Base-by-base conservation (phyloP, 2,888 invertebrate genomes). In the Ophraella communa region DNA sequence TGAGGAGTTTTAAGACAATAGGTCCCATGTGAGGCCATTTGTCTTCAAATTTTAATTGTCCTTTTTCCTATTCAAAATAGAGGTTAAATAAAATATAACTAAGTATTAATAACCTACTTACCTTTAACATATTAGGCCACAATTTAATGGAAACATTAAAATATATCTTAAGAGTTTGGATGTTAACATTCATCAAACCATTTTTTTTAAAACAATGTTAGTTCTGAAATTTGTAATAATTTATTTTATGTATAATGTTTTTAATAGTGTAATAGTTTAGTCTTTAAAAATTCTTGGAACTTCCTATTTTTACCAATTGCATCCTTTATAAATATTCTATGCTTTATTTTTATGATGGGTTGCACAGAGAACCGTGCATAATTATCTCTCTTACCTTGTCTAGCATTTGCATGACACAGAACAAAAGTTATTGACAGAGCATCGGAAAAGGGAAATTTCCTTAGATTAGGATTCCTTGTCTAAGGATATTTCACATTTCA, bases 21-120 rank as follows among this genome's bases (percentile, higher is more conserved):
- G 95, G 94, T 71, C 95, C 89, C 92, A 98, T 97, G 74, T 88
- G 87, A 62, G 95, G 95, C 98, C 98, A 99, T 88, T 96, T 94
- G 79, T 96, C 95, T 83, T 98, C 96, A 82, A 97, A 98, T 75
- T 89, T 88, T 74, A 92, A 87, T 82, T 92, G 91, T 71, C 90
- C 91, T 83, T 91, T 92, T 83, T 91, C 91, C 90, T 90, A 69
- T 66, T 64, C 35, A 56, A 42, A 44, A 23, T 3, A 7, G 23
- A 21, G 8, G 20, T 4, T 39, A 47, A 7, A 27, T 4, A 17
- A 1, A 45, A 59, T 24, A 42, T 33, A 21, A 33, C 4, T 49
- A 42, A n/a, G 33, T 33, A 24, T 51, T 54, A 64, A 62, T 57
- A 63, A 67, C 45, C 42, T 44, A 52, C 63, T 64, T 72, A 76